A percentile compares a stretch with the other conserved stretches of the same genome.
phyloP scores from a whole-genome alignment of 2,888 invertebrate genomes.

The Dasypogon diadema region DNA sequence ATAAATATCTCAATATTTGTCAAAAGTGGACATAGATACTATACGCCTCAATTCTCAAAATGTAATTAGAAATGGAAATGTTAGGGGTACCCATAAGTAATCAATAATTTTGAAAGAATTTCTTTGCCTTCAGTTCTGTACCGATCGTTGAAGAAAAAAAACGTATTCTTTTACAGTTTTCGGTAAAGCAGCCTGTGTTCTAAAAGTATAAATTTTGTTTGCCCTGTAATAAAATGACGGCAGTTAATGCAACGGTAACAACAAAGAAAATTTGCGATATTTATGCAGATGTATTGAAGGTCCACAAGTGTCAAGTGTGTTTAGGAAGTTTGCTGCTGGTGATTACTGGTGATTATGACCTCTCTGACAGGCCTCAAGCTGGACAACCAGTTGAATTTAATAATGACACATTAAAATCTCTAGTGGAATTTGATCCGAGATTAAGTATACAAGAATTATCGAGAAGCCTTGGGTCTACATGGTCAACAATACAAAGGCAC shows the following conservation, averaged over 20 bases:
- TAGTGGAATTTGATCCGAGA: slow-evolving; percentile 5
- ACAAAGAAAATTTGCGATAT: background rate
- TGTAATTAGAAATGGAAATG: too few relatives aligned
- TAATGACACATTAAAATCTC: background rate
- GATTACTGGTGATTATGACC: slow-evolving; percentile 6
- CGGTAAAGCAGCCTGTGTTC: too few relatives aligned
- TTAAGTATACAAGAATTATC: background rate
- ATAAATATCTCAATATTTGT: too few relatives aligned
- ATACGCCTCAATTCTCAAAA: too few relatives aligned
- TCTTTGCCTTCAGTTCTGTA: too few relatives aligned
- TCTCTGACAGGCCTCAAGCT: background rate
- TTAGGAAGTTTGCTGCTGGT: background rate
- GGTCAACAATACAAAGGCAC: slow-evolving; percentile 1
- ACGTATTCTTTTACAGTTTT: too few relatives aligned
- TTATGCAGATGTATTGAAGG: background rate
- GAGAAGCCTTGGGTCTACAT: background rate
- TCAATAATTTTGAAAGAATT: too few relatives aligned
- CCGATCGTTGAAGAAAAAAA: too few relatives aligned
- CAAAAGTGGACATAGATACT: too few relatives aligned
- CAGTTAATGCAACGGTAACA: background rate
- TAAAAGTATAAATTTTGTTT: background rate
- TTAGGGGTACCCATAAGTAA: too few relatives aligned
- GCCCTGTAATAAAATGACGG: background rate
- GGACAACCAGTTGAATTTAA: background rate
- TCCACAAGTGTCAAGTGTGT: background rate